phyloP scores from a whole-genome alignment of 2,113 vertebrate genomes.

The Campylorhamphus procurvoides region DNA sequence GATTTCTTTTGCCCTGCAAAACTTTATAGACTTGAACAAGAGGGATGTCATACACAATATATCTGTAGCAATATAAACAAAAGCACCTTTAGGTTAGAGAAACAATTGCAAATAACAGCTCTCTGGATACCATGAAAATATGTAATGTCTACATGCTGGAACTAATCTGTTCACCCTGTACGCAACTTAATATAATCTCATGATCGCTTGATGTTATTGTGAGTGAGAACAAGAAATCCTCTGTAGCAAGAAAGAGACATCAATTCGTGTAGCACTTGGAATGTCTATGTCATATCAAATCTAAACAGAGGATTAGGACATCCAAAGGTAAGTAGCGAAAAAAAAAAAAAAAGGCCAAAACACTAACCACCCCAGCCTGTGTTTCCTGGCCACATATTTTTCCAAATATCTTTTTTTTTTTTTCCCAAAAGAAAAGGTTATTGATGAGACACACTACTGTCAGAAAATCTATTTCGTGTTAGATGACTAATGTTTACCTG shows the following conservation, averaged over 20 bases:
- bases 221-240: background rate
- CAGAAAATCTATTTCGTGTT: background rate
- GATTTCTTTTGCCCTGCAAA: background rate
- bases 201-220: background rate
- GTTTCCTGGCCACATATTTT: background rate
- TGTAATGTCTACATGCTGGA: background rate
- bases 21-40: background rate
- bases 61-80: background rate
- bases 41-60: background rate
- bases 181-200: background rate
- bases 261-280: background rate
- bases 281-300: background rate
- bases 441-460: background rate
- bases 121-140: background rate
- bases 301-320: background rate
- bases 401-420: background rate
- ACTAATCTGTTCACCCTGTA: background rate
- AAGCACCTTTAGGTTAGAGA: background rate
- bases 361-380: accelerated
- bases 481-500: background rate
- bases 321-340: background rate
- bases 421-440: background rate
- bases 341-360: background rate
- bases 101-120: background rate
- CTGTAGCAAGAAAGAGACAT: background rate